Evolutionary conservation across 2,113 vertebrate species (phyloP).

Genomic region (Ctenomys sociabilis): DNA sequence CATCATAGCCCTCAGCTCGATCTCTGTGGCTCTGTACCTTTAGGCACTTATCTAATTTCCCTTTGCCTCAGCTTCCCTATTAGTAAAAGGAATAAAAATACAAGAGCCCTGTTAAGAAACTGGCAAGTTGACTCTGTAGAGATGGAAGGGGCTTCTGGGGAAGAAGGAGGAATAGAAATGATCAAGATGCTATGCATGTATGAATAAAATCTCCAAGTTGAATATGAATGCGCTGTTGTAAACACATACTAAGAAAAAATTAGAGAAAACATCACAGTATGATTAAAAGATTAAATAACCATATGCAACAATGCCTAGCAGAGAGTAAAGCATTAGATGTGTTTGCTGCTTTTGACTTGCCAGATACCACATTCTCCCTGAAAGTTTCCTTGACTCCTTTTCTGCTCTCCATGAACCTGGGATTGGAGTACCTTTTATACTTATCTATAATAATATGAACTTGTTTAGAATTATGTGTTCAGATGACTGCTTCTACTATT

Average conservation of each 20-base stretch:
- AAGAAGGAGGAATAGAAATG: not conserved
- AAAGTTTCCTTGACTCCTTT: not conserved
- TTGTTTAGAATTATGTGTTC: not conserved
- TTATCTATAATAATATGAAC: not conserved
- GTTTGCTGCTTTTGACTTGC: not conserved
- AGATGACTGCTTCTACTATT: not conserved
- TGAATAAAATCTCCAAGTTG: not conserved
- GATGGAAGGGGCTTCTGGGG: not conserved
- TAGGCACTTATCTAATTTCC: not conserved
- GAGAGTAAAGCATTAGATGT: not conserved
- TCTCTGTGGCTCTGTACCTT: not conserved
- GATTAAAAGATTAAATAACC: not conserved
- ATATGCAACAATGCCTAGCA: accelerated
- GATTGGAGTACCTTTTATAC: not conserved
- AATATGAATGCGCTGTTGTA: not conserved
- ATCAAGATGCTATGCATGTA: not conserved
- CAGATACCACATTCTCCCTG: not conserved
- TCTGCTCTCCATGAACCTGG: not conserved
- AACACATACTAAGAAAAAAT: not conserved
- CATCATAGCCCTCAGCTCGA: not conserved
- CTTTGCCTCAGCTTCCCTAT: not conserved
- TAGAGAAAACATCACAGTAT: not conserved
- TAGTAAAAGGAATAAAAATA: not conserved
- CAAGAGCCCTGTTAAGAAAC: not conserved
- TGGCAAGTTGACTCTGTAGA: not conserved